These are phyloP conservation scores for Spialia ferax DNA, from an alignment of 2,888 invertebrate genomes.

Conservation along the genomic window DNA sequence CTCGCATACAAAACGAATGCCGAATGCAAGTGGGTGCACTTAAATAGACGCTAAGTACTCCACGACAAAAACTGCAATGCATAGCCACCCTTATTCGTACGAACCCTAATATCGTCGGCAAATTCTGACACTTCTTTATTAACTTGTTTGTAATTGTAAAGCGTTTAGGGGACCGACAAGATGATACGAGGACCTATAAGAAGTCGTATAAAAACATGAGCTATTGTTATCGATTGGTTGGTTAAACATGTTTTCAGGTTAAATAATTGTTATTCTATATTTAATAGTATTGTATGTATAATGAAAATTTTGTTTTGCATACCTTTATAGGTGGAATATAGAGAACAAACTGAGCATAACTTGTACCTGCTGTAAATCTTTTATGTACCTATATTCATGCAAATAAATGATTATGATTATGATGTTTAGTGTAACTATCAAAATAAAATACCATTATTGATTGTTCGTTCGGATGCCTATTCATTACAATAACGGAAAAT, in stretches of 20 bases:
- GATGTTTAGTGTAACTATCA: background rate
- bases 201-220: slow-evolving; percentile 4
- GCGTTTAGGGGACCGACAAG: background rate
- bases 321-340: too few relatives aligned
- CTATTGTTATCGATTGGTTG: background rate
- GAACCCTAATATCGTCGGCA: background rate
- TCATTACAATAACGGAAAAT: too few relatives aligned
- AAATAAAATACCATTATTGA: background rate
- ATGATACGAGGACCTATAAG: background rate
- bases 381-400: too few relatives aligned
- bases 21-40: background rate
- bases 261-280: too few relatives aligned
- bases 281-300: too few relatives aligned
- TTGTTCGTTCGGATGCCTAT: too few relatives aligned
- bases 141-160: slow-evolving; percentile 14
- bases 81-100: background rate
- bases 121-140: slow-evolving; percentile 13
- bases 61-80: background rate
- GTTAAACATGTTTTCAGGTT: background rate
- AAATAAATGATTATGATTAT: too few relatives aligned
- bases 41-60: background rate
- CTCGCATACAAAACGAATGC: slow-evolving; percentile 1
- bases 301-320: too few relatives aligned
- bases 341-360: too few relatives aligned
- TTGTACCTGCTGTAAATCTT: too few relatives aligned